Base-by-base conservation (phyloP, 53 echinoderm and acorn worm genomes). In the Patiria pectinifera region DNA sequence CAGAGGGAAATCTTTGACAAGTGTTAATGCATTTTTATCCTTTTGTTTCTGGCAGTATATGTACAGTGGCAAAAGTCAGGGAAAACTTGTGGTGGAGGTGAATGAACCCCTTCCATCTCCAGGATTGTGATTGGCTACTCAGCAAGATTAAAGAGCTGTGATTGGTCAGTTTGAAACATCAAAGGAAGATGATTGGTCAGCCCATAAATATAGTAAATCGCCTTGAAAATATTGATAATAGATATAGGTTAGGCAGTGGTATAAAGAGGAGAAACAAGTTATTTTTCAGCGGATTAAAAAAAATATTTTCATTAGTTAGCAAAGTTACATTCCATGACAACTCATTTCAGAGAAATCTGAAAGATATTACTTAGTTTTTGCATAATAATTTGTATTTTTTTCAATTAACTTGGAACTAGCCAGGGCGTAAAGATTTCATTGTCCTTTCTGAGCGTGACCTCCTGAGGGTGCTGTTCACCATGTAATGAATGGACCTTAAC, bases 81-180 rank as follows among this genome's bases (percentile, higher is more conserved):
- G 97, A 8, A 97, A 97, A 82, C 89, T 97, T 35, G 94, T 92
- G 3, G 94, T 96, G 0, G 91, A 96, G 75, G 23, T 96, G 45
- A 95, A 95, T 22, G 81, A 81, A 2, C 45, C 89, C 45, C 69
- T 63, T 80, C 80, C 89, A 80, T 3, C 47, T 16, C 23, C 79
- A n/a, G 62, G 76, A 62, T 14, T 79, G n/a, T 79, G 62, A 80
- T 86, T 47, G 75, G 75, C 48, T 48, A 24, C 13, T 71, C 72
- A 46, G 9, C 71, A 12, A 13, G 10, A 72, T 24, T 13, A 48
- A 49, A 53, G 71, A 48, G 10, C 45, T 86, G 9, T 48, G 74
- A 74, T 53, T 86, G 85, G 49, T n/a, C 18, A 85, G 11, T 78
- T 9, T 78, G 1, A 35, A 78, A n/a, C 23, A 84, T 14, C 10